phyloP scores from a whole-genome alignment of 1,140 invertebrate genomes.

The Plectrocnemia conspersa region DNA sequence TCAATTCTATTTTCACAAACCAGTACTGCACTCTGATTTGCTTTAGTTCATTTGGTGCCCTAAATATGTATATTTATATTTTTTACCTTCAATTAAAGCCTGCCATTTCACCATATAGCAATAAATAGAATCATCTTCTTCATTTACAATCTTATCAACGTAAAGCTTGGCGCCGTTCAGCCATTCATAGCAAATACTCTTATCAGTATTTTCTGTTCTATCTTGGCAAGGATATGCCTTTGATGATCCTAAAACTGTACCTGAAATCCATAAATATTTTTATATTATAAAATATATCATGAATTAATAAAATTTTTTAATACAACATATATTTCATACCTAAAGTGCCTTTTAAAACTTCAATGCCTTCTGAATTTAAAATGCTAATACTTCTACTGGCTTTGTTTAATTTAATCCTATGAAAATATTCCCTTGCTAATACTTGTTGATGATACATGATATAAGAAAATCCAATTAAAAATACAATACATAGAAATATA shows the following conservation, averaged over 20 bases:
- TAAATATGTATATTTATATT: too few species aligned
- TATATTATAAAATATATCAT: background rate
- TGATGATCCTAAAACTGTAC: conserved; percentile 49
- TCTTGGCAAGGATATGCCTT: conserved; percentile 68
- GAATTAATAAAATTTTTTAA: conserved; percentile 2
- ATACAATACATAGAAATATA: conserved; percentile 73
- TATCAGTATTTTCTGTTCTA: conserved; percentile 54
- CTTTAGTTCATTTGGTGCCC: too few species aligned
- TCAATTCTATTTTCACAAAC: too few species aligned
- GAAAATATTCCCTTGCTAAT: conserved; percentile 74
- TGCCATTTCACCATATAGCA: conserved; percentile 84
- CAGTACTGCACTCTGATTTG: too few species aligned
- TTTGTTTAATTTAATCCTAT: conserved; percentile 78
- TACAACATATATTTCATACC: conserved; percentile 49
- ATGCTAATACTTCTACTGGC: conserved; percentile 70
- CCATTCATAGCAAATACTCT: conserved; percentile 75
- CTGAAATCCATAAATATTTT: conserved; percentile 37
- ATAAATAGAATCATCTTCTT: conserved; percentile 52
- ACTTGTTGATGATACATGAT: conserved; percentile 78
- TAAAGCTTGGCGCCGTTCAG: conserved; percentile 68
- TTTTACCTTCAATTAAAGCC: conserved; percentile 54
- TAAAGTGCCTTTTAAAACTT: conserved; percentile 66
- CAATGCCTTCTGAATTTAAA: conserved; percentile 63
- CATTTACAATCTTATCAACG: conserved; percentile 50
- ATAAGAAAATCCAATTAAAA: conserved; percentile 77